These are phyloP conservation scores for Drosophila stalkeri DNA, from an alignment of 2,888 invertebrate genomes.

Conservation along the genomic window DNA sequence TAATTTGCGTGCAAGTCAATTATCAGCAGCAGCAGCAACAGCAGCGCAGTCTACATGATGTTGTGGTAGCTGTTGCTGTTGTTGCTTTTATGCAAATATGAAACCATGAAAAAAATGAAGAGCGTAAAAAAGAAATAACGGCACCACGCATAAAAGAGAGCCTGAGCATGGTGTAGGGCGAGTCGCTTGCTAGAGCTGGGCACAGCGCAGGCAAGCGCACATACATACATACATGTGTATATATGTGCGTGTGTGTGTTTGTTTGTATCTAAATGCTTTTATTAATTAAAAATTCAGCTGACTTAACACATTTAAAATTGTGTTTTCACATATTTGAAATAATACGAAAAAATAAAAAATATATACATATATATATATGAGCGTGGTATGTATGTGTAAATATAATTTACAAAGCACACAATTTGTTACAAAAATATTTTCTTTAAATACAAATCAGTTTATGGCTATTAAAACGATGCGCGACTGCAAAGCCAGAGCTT, in stretches of 20 bases:
- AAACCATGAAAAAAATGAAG: conserved; percentile 29
- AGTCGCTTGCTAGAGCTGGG: background rate
- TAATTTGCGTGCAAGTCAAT: conserved; percentile 80
- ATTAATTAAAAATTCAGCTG: conserved; percentile 75
- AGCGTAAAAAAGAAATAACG: conserved; percentile 39
- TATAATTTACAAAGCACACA: conserved; percentile 62
- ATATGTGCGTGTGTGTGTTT: background rate
- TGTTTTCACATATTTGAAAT: conserved; percentile 55
- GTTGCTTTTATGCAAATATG: conserved; percentile 55
- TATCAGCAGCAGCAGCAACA: conserved; percentile 53
- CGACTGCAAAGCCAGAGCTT: background rate
- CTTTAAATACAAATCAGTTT: conserved; percentile 5
- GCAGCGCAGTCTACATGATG: conserved; percentile 21
- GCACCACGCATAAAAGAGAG: conserved; percentile 9
- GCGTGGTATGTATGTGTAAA: conserved; percentile 30
- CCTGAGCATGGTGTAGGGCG: background rate
- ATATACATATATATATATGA: background rate
- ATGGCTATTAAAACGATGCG: background rate
- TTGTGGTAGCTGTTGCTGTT: conserved; percentile 17
- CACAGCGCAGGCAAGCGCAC: conserved; percentile 57
- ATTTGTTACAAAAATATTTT: conserved; percentile 4
- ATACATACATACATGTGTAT: conserved; percentile 6
- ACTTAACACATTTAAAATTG: conserved; percentile 75
- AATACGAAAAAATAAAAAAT: conserved; percentile 39
- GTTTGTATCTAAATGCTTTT: conserved; percentile 67